Evolutionary conservation across 2,888 invertebrate species (phyloP).

Genomic region (Tridacna gigas): DNA sequence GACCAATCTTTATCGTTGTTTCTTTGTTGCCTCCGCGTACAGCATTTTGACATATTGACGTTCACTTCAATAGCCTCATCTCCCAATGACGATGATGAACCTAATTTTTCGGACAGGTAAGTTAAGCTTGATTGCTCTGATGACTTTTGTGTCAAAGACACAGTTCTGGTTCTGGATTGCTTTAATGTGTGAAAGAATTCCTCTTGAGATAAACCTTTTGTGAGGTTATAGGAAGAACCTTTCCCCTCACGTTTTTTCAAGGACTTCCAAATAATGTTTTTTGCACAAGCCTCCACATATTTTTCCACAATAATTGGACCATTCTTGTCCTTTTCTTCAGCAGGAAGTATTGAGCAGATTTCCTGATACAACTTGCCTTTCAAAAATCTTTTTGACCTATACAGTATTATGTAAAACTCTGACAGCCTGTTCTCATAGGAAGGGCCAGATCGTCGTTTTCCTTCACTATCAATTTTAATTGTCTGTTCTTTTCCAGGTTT

Average conservation of each 20-base stretch:
- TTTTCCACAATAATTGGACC: not conserved
- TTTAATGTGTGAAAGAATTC: no score
- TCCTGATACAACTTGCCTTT: not conserved
- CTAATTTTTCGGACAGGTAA: no score
- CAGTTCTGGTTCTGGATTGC: no score
- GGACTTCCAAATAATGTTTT: not conserved
- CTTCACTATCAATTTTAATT: not conserved
- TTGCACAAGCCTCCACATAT: not conserved
- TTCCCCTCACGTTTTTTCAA: not conserved
- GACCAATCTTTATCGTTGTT: no score
- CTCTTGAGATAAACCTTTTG: not conserved
- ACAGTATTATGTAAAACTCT: not conserved
- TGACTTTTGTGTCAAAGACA: no score
- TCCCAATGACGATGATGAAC: no score
- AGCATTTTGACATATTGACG: no score
- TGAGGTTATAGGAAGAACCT: not conserved
- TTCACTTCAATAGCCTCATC: no score
- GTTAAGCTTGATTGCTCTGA: no score
- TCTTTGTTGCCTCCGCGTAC: no score
- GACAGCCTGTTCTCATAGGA: not conserved
- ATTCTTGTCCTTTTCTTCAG: not conserved
- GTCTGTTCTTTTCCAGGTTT: slow-evolving; percentile 30
- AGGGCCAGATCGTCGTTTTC: not conserved
- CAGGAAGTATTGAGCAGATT: not conserved
- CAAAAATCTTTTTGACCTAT: not conserved